Evolutionary conservation across 2,888 invertebrate genomes (phyloP), one percentile per base, ranked within the genome.

Genomic region (Lithophane ornitopus): DNA sequence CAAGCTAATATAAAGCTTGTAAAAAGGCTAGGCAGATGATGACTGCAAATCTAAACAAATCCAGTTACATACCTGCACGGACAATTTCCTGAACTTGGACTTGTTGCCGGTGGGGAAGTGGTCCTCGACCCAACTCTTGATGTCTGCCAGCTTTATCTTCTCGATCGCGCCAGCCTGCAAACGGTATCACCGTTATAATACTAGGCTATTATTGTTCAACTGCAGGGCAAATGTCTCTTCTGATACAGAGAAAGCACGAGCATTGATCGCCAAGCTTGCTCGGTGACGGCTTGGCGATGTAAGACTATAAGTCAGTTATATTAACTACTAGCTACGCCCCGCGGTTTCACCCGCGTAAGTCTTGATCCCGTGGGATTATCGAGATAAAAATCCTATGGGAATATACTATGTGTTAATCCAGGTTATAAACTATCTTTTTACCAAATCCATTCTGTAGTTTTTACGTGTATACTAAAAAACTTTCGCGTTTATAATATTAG

Each of bases 81-180:
- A 97, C 1, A 97, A 89, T 90, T 97, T 96, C 76, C 93, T 92
- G 86, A 94, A 95, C 59, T 91, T 91, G 0, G 95, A 94, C 67
- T 93, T 93, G 87, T 93, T 96, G 6, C 97, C 97, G n/a, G 93
- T 93, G 0, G 94, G 85, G 90, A 97, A 97, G 89, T 97, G 96
- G 49, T 95, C 92, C 0, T 95, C 94, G 75, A 97, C 96, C 97
- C 97, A 97, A 49, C 90, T 89, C 85, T 91, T 95, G 22, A 97
- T 89, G 62, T 97, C 97, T 0, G 93, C 83, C 46, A 96, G 71
- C 34, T 93, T 97, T 1, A 97, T 92, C 4, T 92, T 90, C 76
- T 97, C 95, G 28, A 98, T 97, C 0, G 96, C 96, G 0, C 95
- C 94, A 26, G 97, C 97, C 95, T 96, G 87, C 1, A 89, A 87